These are phyloP conservation scores for Enteromius radiatus DNA, from an alignment of 2,797 vertebrate genomes.

Conservation along the genomic window DNA sequence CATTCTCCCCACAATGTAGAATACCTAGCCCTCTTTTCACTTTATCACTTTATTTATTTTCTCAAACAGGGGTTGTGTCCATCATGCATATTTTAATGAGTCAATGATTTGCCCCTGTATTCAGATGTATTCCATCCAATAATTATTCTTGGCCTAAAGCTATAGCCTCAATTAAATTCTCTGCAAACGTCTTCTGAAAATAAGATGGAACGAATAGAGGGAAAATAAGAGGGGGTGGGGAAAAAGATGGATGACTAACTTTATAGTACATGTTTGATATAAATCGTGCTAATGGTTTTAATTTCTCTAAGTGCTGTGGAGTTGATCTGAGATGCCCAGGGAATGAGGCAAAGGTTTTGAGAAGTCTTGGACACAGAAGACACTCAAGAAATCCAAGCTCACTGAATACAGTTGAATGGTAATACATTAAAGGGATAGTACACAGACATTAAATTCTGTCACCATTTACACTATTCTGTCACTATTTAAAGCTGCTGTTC, in stretches of 20 bases:
- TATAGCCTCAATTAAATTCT: constrained; percentile 70
- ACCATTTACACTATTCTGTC: too few species aligned
- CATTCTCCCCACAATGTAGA: constrained; percentile 62
- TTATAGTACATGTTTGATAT: constrained; percentile 72
- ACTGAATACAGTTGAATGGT: not conserved
- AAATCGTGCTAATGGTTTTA: constrained; percentile 76
- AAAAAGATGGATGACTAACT: constrained; percentile 62
- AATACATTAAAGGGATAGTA: not conserved
- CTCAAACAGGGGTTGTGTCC: constrained; percentile 4
- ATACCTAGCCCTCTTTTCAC: constrained; percentile 27
- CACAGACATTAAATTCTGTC: not conserved
- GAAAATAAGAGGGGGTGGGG: constrained; percentile 12
- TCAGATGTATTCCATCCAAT: constrained; percentile 65
- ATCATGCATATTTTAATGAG: constrained; percentile 68
- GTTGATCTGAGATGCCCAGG: constrained; percentile 22
- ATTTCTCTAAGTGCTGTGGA: constrained; percentile 68
- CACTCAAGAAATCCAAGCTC: not conserved
- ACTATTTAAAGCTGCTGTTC: not conserved
- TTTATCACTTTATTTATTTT: constrained; percentile 51
- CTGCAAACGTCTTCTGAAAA: constrained; percentile 59
- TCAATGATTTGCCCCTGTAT: constrained; percentile 62
- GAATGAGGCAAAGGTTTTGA: constrained; percentile 17
- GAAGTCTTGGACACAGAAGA: constrained; percentile 25
- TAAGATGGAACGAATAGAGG: constrained; percentile 41
- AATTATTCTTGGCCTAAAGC: constrained; percentile 70